Conservation (phyloP, 2,888 invertebrate species). For the Cheilosia grossa region DNA sequence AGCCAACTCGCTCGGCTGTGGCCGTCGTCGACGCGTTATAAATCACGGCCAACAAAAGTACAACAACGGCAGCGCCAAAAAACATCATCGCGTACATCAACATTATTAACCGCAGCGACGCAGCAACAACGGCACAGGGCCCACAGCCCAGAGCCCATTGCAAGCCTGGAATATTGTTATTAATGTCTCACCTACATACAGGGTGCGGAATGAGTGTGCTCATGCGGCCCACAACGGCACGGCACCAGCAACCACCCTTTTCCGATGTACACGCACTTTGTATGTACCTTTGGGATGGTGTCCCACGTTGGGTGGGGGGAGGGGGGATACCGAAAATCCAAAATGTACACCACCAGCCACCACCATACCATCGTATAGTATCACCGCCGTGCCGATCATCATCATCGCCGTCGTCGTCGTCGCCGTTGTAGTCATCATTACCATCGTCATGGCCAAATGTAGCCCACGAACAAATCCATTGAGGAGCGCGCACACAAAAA, state of each 20-base stretch:
- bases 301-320: background rate
- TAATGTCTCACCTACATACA: constrained; percentile 75
- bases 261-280: constrained; percentile 56
- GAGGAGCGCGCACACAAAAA: constrained; percentile 54
- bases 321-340: constrained; percentile 23
- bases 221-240: constrained; percentile 61
- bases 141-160: constrained; percentile 16
- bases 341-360: constrained; percentile 36
- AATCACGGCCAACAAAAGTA: constrained; percentile 71
- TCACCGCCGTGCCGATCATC: constrained; percentile 32
- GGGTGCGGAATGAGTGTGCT: constrained; percentile 69
- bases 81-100: constrained; percentile 75
- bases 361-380: constrained; percentile 9
- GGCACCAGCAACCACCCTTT: constrained; percentile 59
- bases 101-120: constrained; percentile 72
- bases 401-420: constrained; percentile 39
- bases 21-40: constrained; percentile 51
- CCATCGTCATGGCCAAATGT: constrained; percentile 70
- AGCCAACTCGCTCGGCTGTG: constrained; percentile 19
- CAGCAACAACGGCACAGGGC: constrained; percentile 40
- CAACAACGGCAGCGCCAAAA: constrained; percentile 75
- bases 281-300: background rate
- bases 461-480: constrained; percentile 67
- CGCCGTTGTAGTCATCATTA: constrained; percentile 65
- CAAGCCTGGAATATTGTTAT: constrained; percentile 67